A percentile compares a stretch with the other conserved stretches of the same genome.
Evolutionary conservation across 92 coral and sea anemone species (phyloP).

Genomic region (Nematostella vectensis): DNA sequence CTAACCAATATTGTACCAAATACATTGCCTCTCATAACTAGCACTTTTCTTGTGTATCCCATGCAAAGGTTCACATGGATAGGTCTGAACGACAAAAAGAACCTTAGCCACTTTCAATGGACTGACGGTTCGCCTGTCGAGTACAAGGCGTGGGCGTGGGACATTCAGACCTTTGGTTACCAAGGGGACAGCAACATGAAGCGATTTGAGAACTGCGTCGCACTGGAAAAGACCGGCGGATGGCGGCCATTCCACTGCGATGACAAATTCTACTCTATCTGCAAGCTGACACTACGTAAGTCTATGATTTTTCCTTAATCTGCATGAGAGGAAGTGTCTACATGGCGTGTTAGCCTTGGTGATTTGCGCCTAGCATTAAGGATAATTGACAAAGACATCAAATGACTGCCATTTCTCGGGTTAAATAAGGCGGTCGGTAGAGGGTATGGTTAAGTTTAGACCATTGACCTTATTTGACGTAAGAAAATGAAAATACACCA

Average conservation of each 20-base stretch:
- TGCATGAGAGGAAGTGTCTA: neutral
- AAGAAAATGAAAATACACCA: too few species aligned
- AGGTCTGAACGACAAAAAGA: slow-evolving; percentile 78
- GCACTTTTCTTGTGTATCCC: too few species aligned
- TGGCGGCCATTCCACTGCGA: slow-evolving; percentile 97
- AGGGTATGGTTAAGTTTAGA: too few species aligned
- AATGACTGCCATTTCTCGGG: too few species aligned
- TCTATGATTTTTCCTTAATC: slow-evolving; percentile 4
- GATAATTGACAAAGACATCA: too few species aligned
- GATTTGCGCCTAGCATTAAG: too few species aligned
- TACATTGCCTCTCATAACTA: too few species aligned
- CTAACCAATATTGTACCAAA: too few species aligned
- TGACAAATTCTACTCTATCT: slow-evolving; percentile 72
- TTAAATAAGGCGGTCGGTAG: too few species aligned
- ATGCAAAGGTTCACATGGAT: slow-evolving; percentile 76
- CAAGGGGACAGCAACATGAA: slow-evolving; percentile 61
- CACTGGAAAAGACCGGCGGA: slow-evolving; percentile 66
- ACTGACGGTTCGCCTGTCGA: slow-evolving; percentile 58
- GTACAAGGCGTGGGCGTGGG: slow-evolving; percentile 71
- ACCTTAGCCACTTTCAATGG: slow-evolving; percentile 65
- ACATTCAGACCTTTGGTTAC: slow-evolving; percentile 51
- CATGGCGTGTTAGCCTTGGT: neutral
- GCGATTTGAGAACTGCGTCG: slow-evolving; percentile 74
- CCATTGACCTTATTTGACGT: too few species aligned
- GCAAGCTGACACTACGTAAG: slow-evolving; percentile 91